A percentile compares a stretch with the other conserved stretches of the same genome.
Evolutionary conservation across 2,113 vertebrate genomes (phyloP).

Genomic region (Chelonoidis abingdonii): DNA sequence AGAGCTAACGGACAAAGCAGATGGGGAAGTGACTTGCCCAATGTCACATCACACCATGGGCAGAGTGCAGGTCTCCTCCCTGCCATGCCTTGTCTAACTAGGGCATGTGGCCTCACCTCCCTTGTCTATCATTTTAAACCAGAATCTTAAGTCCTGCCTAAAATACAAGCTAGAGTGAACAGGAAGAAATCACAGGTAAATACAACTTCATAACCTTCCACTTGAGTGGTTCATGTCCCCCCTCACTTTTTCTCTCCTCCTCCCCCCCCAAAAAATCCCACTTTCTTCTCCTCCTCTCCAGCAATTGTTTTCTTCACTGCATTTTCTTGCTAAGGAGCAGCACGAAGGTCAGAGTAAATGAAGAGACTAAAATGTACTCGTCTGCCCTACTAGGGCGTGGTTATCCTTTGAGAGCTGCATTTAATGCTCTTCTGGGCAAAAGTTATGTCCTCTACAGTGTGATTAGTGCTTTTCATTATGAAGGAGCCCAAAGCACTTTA

Average conservation of each 20-base stretch:
- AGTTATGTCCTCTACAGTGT: background rate
- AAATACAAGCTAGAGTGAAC: too few relatives aligned
- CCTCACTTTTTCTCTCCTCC: background rate
- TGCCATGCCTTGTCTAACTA: too few relatives aligned
- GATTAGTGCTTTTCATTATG: background rate
- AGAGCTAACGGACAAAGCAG: too few relatives aligned
- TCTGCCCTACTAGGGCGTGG: background rate
- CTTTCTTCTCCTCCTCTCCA: background rate
- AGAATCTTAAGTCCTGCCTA: too few relatives aligned
- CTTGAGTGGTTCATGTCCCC: background rate
- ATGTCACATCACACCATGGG: too few relatives aligned
- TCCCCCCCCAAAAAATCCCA: background rate
- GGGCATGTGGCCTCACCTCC: too few relatives aligned
- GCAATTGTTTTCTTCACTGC: background rate
- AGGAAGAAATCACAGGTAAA: too few relatives aligned
- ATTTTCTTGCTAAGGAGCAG: background rate
- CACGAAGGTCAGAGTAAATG: background rate
- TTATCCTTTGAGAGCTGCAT: background rate
- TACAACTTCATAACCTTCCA: too few relatives aligned
- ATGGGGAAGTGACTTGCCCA: too few relatives aligned
- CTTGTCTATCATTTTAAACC: too few relatives aligned
- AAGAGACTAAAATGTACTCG: background rate
- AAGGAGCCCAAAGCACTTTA: background rate
- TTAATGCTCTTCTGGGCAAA: background rate
- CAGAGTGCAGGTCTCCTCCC: too few relatives aligned